These are phyloP conservation scores for Imbricaverruca yamaguchii DNA, from an alignment of 2,888 invertebrate genomes.

Conservation along the genomic window DNA sequence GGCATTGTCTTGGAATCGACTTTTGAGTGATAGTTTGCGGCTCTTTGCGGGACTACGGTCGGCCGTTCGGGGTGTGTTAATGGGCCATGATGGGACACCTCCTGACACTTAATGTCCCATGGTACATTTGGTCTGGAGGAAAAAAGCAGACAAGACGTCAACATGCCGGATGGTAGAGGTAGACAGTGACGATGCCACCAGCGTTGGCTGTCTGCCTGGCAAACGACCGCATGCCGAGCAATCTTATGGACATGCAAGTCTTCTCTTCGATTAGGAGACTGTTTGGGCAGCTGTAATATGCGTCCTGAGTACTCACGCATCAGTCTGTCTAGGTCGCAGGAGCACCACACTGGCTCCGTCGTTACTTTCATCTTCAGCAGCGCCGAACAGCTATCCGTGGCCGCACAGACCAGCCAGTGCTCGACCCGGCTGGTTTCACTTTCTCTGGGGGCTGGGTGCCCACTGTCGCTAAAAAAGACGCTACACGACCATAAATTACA, in stretches of 20 bases:
- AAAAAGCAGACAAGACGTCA: not conserved
- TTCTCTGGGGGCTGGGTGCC: not conserved
- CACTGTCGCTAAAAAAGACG: not conserved
- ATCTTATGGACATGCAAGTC: no score
- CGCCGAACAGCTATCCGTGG: not conserved
- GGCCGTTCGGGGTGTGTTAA: conserved; percentile 8
- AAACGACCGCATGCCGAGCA: no score
- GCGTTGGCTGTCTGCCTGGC: not conserved
- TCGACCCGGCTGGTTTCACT: not conserved
- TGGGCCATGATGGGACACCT: conserved; percentile 20
- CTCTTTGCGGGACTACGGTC: not conserved
- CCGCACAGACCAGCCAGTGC: not conserved
- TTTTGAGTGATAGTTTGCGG: conserved; percentile 17
- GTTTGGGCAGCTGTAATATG: no score
- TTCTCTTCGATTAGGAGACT: no score
- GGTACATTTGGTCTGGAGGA: not conserved
- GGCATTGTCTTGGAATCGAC: not conserved
- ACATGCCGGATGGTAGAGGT: not conserved
- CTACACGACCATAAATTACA: not conserved
- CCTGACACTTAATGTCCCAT: conserved; percentile 11
- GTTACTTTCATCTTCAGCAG: not conserved
- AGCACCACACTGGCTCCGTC: no score
- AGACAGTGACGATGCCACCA: not conserved
- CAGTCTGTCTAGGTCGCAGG: no score
- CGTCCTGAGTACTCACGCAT: no score